These are phyloP conservation scores for Manduca sexta DNA, from an alignment of 1,140 invertebrate species.

Conservation along the genomic window DNA sequence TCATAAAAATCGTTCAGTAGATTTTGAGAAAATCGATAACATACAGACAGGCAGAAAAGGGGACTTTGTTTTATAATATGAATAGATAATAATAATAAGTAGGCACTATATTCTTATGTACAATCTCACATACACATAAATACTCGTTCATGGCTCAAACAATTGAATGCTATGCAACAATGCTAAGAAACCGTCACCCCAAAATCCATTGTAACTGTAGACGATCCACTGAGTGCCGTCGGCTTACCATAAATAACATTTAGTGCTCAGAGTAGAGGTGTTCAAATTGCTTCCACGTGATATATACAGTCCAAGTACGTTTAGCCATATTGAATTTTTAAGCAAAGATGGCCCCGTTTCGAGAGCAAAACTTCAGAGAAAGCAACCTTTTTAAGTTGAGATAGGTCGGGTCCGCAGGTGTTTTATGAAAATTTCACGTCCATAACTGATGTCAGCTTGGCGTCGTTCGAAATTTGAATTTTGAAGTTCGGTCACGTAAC, in stretches of 20 bases:
- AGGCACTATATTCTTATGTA: no score
- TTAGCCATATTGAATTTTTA: conserved; percentile 60
- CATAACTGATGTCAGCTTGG: conserved; percentile 7
- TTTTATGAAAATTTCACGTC: conserved; percentile 19
- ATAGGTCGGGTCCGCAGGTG: conserved; percentile 23
- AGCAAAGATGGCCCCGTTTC: conserved; percentile 34
- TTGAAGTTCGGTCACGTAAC: no score
- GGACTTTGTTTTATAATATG: no score
- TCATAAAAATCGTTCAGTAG: no score
- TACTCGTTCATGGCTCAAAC: no score
- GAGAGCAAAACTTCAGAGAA: conserved; percentile 6
- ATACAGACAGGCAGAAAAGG: no score
- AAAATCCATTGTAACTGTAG: conserved; percentile 51
- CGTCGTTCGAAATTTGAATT: background rate
- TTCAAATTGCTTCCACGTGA: conserved; percentile 65
- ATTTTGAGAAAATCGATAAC: no score
- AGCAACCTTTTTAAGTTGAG: conserved; percentile 30
- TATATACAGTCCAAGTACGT: conserved; percentile 52
- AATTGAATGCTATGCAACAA: no score
- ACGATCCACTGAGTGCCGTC: conserved; percentile 53
- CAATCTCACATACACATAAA: no score
- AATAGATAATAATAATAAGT: no score
- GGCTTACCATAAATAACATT: conserved; percentile 68
- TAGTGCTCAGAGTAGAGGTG: conserved; percentile 55
- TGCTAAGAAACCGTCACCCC: conserved; percentile 8